Conservation (phyloP, 2,113 vertebrate species). For the Corvus hawaiiensis region DNA sequence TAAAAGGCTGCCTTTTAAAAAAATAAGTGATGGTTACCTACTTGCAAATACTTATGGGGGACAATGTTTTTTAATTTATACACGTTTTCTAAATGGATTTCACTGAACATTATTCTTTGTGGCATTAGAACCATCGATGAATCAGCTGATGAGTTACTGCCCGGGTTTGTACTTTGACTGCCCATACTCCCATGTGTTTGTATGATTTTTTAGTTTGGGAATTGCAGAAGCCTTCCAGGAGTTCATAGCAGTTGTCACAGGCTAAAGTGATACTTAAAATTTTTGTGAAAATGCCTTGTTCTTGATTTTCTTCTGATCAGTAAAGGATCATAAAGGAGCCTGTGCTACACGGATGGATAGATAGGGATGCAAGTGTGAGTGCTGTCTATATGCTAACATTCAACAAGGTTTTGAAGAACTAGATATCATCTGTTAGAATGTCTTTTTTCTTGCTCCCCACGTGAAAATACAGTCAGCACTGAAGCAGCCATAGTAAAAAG, state of each 20-base stretch:
- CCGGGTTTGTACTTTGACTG: background rate
- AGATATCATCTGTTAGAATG: accelerated
- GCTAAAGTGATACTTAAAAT: background rate
- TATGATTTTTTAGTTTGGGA: background rate
- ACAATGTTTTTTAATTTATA: background rate
- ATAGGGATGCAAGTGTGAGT: background rate
- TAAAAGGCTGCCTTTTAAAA: background rate
- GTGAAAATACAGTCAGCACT: background rate
- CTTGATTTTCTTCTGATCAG: background rate
- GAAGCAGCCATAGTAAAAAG: background rate
- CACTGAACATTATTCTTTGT: background rate
- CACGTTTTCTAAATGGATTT: background rate
- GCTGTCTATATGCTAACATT: background rate
- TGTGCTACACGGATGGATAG: background rate
- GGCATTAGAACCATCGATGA: background rate
- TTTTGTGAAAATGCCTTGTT: background rate
- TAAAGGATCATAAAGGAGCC: background rate
- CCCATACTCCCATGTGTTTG: background rate
- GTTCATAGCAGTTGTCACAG: background rate
- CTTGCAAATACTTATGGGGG: background rate
- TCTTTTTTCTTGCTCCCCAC: background rate
- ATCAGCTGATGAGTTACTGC: background rate
- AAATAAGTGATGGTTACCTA: background rate
- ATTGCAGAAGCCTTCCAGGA: background rate
- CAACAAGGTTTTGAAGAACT: background rate